A percentile compares a stretch with the other conserved stretches of the same genome.
phyloP scores from a whole-genome alignment of 2,113 vertebrate species.

The Silurus glanis region DNA sequence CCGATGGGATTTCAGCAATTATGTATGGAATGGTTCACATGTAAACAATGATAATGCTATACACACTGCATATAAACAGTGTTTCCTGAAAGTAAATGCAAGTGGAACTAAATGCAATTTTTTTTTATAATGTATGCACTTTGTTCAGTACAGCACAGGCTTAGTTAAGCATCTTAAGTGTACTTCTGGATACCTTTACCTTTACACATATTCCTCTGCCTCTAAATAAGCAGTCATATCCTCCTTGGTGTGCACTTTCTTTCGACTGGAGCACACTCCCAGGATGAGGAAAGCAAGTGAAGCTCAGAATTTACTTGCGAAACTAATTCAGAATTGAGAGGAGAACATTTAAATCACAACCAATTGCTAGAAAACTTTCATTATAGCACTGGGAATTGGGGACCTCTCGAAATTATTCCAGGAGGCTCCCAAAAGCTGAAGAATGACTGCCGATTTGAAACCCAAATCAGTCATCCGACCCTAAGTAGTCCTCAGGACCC shows the following conservation, averaged over 20 bases:
- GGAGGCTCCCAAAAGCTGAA: constrained; percentile 54
- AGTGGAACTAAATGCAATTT: background rate
- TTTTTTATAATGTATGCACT: constrained; percentile 36
- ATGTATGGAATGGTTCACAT: background rate
- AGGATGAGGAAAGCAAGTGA: constrained; percentile 22
- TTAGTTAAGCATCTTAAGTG: constrained; percentile 42
- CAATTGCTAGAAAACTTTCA: constrained; percentile 39
- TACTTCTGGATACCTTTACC: constrained; percentile 31
- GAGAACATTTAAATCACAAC: constrained; percentile 37
- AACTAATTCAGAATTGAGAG: constrained; percentile 39
- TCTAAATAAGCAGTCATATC: constrained; percentile 39
- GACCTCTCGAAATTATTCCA: constrained; percentile 56
- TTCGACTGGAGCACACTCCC: constrained; percentile 26
- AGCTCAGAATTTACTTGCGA: constrained; percentile 38
- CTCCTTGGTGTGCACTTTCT: constrained; percentile 6
- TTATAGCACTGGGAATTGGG: constrained; percentile 50
- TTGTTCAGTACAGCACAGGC: constrained; percentile 33
- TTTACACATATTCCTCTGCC: constrained; percentile 21
- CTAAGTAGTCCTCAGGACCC: constrained; percentile 46
- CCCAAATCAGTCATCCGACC: constrained; percentile 50
- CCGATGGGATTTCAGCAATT: constrained; percentile 6
- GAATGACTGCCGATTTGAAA: constrained; percentile 54
- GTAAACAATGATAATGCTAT: background rate
- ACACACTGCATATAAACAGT: background rate
- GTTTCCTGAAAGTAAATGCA: background rate